Evolutionary conservation across 2,888 invertebrate species (phyloP), one percentile per base, ranked within the genome.

Genomic region (Harpagoxenus sublaevis): DNA sequence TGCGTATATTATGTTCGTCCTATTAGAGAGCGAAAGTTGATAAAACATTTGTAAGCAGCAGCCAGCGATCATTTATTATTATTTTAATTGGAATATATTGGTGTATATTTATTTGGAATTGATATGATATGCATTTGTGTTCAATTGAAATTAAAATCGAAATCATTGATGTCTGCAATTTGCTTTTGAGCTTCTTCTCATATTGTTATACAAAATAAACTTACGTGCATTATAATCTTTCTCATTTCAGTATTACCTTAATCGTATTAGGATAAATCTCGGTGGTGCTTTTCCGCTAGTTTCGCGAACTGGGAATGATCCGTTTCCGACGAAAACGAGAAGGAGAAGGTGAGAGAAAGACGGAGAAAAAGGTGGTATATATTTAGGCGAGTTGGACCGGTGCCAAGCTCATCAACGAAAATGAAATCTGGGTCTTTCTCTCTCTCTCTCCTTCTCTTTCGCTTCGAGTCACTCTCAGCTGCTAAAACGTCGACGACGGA

Each of bases 351-450:
- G 82, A 71, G 82, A 86, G 85, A 86, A 85, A 87, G 84, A 86
- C 82, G 77, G 82, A 87, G 89, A 88, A 86, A 91, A 87, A 91
- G 92, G 92, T 91, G 90, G 93, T 93, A 92, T 95, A 95, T 94
- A 95, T 95, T 95, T 95, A 95, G 94, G 94, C 92, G 92, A 87
- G 91, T 91, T 95, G 94, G 94, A 94, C 89, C 84, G 90, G 83
- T 88, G 95, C 95, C 95, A 95, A 94, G 93, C 94, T 95, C 95
- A 94, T 95, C 95, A 95, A 94, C 95, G 93, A 94, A 95, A 95
- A 94, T 95, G 94, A 95, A 95, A 95, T 95, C 95, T 95, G 93
- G 94, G 95, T 94, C 94, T 93, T 90, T 91, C 91, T 91, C 91
- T 91, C 89, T 91, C 89, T 91, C 62, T 74, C 88, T 89, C 89